Evolutionary conservation across 1,140 invertebrate genomes (phyloP).

Genomic region (Bombus waltoni): DNA sequence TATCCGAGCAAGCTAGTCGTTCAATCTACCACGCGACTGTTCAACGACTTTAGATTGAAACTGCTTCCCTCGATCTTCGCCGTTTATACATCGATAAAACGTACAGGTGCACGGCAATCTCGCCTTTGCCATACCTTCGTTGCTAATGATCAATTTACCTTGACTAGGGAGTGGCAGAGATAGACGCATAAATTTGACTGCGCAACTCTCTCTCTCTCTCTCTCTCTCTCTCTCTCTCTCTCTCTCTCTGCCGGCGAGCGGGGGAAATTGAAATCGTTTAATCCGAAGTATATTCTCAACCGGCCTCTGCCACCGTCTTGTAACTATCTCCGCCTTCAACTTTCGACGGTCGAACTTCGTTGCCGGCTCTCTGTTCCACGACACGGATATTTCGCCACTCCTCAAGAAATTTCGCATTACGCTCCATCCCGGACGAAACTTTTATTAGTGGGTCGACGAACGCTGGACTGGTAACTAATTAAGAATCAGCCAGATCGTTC

Average conservation of each 20-base stretch:
- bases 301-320: slow-evolving; percentile 12
- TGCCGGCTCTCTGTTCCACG: neutral
- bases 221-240: neutral
- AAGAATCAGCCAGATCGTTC: slow-evolving; percentile 31
- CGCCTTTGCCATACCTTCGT: slow-evolving; percentile 21
- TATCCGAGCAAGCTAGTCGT: neutral
- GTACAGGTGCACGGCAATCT: neutral
- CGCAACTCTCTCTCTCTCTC: neutral
- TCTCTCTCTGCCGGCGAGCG: neutral
- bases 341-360: slow-evolving; percentile 25
- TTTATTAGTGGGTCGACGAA: slow-evolving; percentile 24
- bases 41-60: slow-evolving; percentile 29
- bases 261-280: slow-evolving; percentile 53
- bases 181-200: slow-evolving; percentile 1
- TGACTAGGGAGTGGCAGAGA: neutral
- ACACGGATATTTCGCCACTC: slow-evolving; percentile 4
- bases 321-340: slow-evolving; percentile 37
- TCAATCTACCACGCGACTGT: slow-evolving; percentile 13
- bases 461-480: slow-evolving; percentile 25
- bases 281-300: slow-evolving; percentile 50
- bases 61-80: neutral
- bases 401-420: slow-evolving; percentile 18
- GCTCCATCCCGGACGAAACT: neutral
- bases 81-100: slow-evolving; percentile 32
- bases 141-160: slow-evolving; percentile 53